phyloP scores from a whole-genome alignment of 2,888 invertebrate genomes.

The Drosophila ezoana region DNA sequence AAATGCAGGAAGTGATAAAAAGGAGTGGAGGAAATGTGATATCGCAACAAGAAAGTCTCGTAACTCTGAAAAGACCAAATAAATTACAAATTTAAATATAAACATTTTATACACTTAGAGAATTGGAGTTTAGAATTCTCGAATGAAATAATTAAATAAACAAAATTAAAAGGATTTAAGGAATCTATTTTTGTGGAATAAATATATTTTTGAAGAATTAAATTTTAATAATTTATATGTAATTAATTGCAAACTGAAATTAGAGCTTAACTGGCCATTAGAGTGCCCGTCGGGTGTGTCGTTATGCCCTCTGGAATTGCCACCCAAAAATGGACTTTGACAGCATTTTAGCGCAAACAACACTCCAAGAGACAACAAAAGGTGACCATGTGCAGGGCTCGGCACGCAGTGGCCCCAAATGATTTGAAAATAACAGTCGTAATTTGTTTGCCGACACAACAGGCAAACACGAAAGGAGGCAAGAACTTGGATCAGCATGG shows the following conservation, averaged over 20 bases:
- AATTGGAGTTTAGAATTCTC: no score
- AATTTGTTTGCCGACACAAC: constrained; percentile 74
- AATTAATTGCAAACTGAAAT: constrained; percentile 5
- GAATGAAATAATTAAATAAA: not conserved
- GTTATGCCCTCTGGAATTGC: constrained; percentile 1
- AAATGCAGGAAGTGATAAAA: not conserved
- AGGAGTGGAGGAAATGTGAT: not conserved
- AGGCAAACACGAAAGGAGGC: constrained; percentile 11
- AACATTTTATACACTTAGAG: no score
- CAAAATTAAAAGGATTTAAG: not conserved
- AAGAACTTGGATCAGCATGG: not conserved
- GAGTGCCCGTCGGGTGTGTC: not conserved
- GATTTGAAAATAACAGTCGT: constrained; percentile 78
- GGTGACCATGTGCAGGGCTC: constrained; percentile 45
- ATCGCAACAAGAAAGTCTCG: not conserved
- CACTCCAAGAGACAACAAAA: constrained; percentile 9
- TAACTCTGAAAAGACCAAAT: no score
- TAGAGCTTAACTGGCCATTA: not conserved
- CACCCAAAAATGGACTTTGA: constrained; percentile 14
- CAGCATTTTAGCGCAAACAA: constrained; percentile 12
- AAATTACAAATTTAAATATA: no score
- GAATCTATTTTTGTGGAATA: not conserved
- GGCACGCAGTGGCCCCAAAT: constrained; percentile 66
- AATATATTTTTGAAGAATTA: not conserved
- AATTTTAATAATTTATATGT: not conserved